These are phyloP conservation scores for Tamias sibiricus DNA, from an alignment of 2,113 vertebrate species.

Conservation along the genomic window DNA sequence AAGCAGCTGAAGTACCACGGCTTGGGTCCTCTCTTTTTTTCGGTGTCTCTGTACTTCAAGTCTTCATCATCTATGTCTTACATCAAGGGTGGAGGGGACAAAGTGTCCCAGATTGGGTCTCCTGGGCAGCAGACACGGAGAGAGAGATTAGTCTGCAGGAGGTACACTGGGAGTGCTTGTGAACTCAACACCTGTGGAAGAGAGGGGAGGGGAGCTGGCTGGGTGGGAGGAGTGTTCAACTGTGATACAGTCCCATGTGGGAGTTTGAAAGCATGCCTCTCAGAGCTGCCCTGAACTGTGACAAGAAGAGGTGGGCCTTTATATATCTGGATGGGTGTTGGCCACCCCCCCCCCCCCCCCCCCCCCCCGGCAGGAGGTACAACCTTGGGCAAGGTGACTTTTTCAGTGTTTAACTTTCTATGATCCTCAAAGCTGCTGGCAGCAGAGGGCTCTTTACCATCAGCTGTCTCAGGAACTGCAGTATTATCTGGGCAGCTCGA, in stretches of 20 bases:
- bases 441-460: background rate
- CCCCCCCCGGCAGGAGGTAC: background rate
- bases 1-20: background rate
- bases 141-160: background rate
- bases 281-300: background rate
- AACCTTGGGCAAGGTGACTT: background rate
- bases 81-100: background rate
- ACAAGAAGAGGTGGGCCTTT: background rate
- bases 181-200: background rate
- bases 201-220: background rate
- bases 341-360: too few relatives aligned
- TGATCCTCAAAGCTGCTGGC: background rate
- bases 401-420: background rate
- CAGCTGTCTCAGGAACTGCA: background rate
- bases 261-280: background rate
- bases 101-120: background rate
- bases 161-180: background rate
- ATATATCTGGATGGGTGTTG: background rate
- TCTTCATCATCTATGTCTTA: background rate
- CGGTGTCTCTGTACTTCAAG: background rate
- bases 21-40: background rate
- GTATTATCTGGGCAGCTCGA: background rate
- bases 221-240: background rate
- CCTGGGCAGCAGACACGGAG: background rate
- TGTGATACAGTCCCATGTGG: background rate